These are phyloP conservation scores for Plusia festucae DNA, from an alignment of 2,888 invertebrate genomes.

Conservation along the genomic window DNA sequence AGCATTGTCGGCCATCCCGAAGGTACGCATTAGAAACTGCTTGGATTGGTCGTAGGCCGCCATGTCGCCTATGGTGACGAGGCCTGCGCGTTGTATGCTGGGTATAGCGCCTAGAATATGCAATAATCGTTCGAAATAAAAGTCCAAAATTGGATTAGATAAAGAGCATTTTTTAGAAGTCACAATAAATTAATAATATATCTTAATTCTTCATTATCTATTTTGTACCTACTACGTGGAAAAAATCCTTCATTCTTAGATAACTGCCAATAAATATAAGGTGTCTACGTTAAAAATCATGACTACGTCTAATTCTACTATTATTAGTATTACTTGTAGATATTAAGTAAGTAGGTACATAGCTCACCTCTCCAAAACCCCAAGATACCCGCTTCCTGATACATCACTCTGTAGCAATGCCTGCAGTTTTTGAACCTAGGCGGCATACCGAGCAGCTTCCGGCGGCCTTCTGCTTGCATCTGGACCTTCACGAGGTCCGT, in stretches of 20 bases:
- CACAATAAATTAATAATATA: too few species aligned
- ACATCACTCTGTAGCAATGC: conserved; percentile 94
- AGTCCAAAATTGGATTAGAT: too few species aligned
- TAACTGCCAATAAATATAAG: too few species aligned
- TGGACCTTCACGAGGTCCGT: conserved; percentile 98
- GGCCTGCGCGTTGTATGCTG: conserved; percentile 95
- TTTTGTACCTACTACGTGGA: too few species aligned
- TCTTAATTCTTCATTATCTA: too few species aligned
- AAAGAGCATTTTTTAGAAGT: too few species aligned
- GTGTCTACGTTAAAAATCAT: too few species aligned
- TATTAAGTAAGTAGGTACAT: too few species aligned
- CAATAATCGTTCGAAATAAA: too few species aligned
- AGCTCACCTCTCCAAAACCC: conserved; percentile 95
- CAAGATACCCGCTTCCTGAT: conserved; percentile 92
- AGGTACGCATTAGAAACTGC: conserved; percentile 92
- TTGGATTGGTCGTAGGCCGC: conserved; percentile 97
- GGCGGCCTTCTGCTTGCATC: conserved; percentile 97
- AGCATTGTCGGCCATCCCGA: conserved; percentile 93
- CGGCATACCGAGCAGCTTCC: conserved; percentile 94
- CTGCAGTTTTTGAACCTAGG: conserved; percentile 93
- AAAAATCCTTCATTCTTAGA: too few species aligned
- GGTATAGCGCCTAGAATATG: conserved; percentile 93
- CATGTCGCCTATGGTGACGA: conserved; percentile 95
- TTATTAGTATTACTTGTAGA: too few species aligned
- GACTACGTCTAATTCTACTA: too few species aligned